These are phyloP conservation scores for Caradrina clavipalpis DNA, from an alignment of 2,888 invertebrate species.

Conservation along the genomic window DNA sequence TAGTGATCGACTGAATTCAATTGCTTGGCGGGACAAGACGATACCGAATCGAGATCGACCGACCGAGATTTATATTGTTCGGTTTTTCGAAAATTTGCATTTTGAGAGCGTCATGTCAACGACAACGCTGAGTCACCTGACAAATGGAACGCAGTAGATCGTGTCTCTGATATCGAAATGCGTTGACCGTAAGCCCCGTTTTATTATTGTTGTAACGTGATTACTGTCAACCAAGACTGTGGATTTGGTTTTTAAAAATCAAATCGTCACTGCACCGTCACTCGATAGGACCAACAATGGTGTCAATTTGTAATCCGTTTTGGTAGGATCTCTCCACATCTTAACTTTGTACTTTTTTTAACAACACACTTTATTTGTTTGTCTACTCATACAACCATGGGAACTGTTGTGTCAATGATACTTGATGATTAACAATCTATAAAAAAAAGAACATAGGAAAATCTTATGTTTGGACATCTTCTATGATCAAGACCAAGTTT, in stretches of 20 bases:
- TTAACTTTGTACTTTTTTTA: constrained; percentile 45
- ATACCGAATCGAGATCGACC: constrained; percentile 88
- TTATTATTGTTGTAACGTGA: constrained; percentile 88
- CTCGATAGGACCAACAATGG: constrained; percentile 63
- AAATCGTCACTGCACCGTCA: constrained; percentile 75
- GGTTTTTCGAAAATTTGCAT: constrained; percentile 89
- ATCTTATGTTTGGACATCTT: not conserved
- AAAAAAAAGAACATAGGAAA: not conserved
- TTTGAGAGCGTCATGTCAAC: constrained; percentile 90
- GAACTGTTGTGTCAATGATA: constrained; percentile 29
- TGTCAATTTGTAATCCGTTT: constrained; percentile 73
- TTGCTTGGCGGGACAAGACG: constrained; percentile 89
- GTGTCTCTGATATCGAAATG: constrained; percentile 86
- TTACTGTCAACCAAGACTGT: constrained; percentile 87
- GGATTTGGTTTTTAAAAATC: constrained; percentile 76
- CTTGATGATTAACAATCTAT: not conserved
- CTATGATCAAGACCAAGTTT: not conserved
- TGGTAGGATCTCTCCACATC: constrained; percentile 52
- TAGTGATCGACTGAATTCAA: constrained; percentile 91
- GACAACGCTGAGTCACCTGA: constrained; percentile 90
- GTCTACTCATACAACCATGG: constrained; percentile 23
- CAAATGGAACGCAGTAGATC: constrained; percentile 87
- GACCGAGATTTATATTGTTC: constrained; percentile 89
- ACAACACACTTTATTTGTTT: constrained; percentile 8
- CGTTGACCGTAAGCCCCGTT: constrained; percentile 89